Evolutionary conservation across 2,113 vertebrate genomes (phyloP), one percentile per base, ranked within the genome.

Genomic region (Nibea coibor): DNA sequence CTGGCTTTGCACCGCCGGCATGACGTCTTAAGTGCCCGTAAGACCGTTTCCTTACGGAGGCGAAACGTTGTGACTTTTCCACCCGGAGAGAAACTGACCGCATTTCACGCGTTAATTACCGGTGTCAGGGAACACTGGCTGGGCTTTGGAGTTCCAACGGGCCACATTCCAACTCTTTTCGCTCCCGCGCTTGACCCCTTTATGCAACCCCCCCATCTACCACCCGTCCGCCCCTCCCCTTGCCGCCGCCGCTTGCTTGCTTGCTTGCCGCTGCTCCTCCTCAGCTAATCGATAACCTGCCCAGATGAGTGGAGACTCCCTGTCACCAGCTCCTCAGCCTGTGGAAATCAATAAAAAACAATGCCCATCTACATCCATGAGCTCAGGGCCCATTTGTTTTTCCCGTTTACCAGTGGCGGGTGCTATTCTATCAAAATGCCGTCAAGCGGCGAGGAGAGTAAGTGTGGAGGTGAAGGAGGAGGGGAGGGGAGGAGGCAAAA

Each of bases 281-380:
- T 61, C 26, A 70, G 47, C 53, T 80, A 88, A 87, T 91, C 86
- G 81, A 93, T 91, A 92, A 83, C 47, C 81, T 51, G 50, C 75
- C 91, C 92, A 93, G 89, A 93, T 94, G 94, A 96, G 92, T 87
- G 83, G 89, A 94, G 93, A 88, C 77, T 81, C 87, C 77, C 43
- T 93, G 88, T 94, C 96, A 92, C 88, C 83, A 91, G 89, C 89
- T 93, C 65, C 81, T 87, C 77, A 84, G 84, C 85, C 84, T 92
- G 84, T 86, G 90, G 93, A 95, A 96, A 98, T 96, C 95, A 94
- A 95, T 95, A 95, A 92, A 84, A 95, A 95, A 96, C 85, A 93
- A 96, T 95, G 96, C 95, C 90, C 87, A 94, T 94, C 80, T 92
- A 79, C 89, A 91, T 95, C 93, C 87, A 92, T 83, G 80, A 94